A percentile compares a stretch with the other conserved stretches of the same genome.
phyloP scores from a whole-genome alignment of 2,113 vertebrate species.

The Regulus satrapa region DNA sequence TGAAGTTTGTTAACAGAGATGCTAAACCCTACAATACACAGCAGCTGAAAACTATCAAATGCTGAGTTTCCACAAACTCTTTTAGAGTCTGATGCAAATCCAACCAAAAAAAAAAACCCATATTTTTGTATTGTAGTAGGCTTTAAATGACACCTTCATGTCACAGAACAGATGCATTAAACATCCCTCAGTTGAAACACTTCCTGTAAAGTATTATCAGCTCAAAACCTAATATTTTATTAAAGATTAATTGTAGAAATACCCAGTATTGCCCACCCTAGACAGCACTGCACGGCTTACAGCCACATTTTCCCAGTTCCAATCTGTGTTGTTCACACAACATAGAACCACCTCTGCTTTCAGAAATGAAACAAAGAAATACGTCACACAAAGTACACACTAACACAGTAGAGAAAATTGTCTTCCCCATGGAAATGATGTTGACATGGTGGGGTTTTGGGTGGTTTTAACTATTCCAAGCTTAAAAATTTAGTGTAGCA shows the following conservation, averaged over 20 bases:
- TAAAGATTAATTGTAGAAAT: not conserved
- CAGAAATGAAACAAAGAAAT: not conserved
- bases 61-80: not conserved
- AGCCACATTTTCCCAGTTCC: not conserved
- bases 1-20: not conserved
- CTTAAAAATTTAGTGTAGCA: not conserved
- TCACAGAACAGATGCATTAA: not conserved
- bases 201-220: not conserved
- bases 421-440: not conserved
- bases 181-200: not conserved
- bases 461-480: not conserved
- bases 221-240: not conserved
- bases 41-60: not conserved
- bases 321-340: not conserved
- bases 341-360: not conserved
- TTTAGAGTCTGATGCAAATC: not conserved
- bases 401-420: not conserved
- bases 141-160: not conserved
- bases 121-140: not conserved
- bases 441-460: not conserved
- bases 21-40: not conserved
- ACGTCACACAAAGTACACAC: not conserved
- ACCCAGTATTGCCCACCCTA: not conserved
- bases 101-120: not conserved
- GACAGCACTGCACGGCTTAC: not conserved